Percentiles rank a stretch among this genome's conserved stretches.
Conservation (phyloP, 2,113 vertebrate genomes). For the Balaenoptera acutorostrata region DNA sequence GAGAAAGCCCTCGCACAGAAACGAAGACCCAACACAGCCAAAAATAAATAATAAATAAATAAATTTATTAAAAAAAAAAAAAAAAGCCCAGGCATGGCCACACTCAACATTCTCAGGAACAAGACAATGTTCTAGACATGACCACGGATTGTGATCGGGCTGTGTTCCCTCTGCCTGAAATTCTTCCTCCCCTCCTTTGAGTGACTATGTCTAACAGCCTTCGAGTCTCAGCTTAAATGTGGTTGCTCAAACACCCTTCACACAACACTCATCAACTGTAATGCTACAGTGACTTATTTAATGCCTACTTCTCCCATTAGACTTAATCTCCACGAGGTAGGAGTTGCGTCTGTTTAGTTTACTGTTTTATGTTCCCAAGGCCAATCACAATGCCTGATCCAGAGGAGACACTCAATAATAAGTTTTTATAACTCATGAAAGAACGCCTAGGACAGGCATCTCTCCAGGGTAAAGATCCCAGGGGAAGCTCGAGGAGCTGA, state of each 20-base stretch:
- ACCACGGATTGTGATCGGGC: accelerated
- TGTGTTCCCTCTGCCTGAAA: not conserved
- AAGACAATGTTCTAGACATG: not conserved
- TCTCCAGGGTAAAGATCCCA: not conserved
- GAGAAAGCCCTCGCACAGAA: no score
- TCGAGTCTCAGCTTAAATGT: not conserved
- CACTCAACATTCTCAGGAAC: not conserved
- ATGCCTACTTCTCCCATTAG: not conserved
- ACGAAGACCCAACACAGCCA: no score
- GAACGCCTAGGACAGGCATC: not conserved
- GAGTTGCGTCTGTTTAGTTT: not conserved
- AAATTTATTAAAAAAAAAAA: no score
- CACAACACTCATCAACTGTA: not conserved
- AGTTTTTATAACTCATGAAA: not conserved
- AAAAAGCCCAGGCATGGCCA: not conserved
- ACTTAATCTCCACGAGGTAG: not conserved
- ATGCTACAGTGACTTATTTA: accelerated
- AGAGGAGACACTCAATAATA: not conserved
- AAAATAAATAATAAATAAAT: no score
- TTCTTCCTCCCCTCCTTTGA: not conserved
- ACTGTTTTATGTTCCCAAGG: not conserved
- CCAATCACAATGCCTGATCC: not conserved
- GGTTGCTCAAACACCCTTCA: not conserved
- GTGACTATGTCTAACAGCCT: not conserved
- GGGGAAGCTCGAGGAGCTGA: not conserved